phyloP scores from a whole-genome alignment of 2,113 vertebrate species.

The Bos indicus region DNA sequence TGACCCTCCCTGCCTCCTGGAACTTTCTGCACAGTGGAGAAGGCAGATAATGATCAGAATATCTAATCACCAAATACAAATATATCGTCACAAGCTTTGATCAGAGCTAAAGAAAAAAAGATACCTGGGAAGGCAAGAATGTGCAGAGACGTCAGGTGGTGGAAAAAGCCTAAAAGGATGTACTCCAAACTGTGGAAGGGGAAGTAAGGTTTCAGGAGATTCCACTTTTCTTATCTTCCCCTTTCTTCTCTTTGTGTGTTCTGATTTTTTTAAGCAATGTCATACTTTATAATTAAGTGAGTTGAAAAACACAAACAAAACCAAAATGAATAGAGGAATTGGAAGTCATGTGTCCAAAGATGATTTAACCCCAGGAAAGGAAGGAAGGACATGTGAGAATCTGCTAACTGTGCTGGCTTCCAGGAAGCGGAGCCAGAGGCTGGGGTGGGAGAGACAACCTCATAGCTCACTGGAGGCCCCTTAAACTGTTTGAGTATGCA shows the following conservation, averaged over 20 bases:
- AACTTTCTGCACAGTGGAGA: not conserved
- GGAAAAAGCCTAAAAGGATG: not conserved
- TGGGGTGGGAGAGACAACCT: not conserved
- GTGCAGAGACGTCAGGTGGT: not conserved
- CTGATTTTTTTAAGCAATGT: not conserved
- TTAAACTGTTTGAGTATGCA: not conserved
- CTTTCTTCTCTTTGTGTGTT: not conserved
- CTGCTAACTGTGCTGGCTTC: not conserved
- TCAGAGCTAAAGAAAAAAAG: not conserved
- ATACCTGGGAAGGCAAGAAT: not conserved
- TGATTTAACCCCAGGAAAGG: not conserved
- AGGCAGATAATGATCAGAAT: not conserved
- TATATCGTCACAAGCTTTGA: not conserved
- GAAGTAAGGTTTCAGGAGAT: fast-evolving
- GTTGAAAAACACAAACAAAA: not conserved
- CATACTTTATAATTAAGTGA: not conserved
- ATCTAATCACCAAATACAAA: not conserved
- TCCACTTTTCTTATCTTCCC: not conserved
- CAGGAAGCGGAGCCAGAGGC: not conserved
- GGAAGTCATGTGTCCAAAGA: not conserved
- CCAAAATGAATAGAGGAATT: not conserved
- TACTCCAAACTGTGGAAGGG: fast-evolving
- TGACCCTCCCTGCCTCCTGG: not conserved
- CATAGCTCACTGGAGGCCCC: not conserved
- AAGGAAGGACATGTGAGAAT: not conserved